Conservation (phyloP, 2,888 invertebrate species). For the Diadegma fenestrale region DNA sequence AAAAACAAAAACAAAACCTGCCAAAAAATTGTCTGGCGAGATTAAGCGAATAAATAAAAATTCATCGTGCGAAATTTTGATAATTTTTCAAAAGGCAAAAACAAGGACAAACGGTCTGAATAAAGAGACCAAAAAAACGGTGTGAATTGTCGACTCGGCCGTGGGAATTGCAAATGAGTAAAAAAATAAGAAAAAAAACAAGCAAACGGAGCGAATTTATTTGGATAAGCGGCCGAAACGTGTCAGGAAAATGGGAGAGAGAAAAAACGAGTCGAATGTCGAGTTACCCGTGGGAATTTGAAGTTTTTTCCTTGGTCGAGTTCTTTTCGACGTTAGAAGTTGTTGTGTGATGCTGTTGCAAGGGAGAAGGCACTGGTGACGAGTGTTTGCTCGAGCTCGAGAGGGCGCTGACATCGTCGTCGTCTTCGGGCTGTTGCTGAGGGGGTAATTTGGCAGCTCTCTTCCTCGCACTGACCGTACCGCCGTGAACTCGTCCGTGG, state of each 20-base stretch:
- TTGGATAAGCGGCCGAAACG: not conserved
- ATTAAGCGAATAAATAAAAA: not conserved
- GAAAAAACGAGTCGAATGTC: conserved; percentile 1
- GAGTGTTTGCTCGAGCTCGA: conserved; percentile 86
- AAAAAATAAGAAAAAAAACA: no score
- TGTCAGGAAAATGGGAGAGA: not conserved
- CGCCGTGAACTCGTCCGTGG: conserved; percentile 77
- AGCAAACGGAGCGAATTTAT: no score
- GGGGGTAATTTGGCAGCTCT: conserved; percentile 77
- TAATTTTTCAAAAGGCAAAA: no score
- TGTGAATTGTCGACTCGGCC: no score
- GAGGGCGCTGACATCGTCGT: conserved; percentile 84
- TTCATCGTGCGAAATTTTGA: no score
- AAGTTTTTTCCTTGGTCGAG: conserved; percentile 81
- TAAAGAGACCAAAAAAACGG: no score
- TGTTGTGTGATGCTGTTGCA: conserved; percentile 77
- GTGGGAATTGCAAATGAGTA: no score
- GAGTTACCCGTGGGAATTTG: conserved; percentile 80
- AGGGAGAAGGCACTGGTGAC: conserved; percentile 86
- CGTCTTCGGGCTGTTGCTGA: conserved; percentile 79
- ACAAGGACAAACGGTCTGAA: no score
- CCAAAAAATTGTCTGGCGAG: not conserved
- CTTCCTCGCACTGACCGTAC: conserved; percentile 68
- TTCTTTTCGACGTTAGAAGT: conserved; percentile 76
- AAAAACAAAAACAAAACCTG: not conserved